Conservation (phyloP, 2,797 vertebrate genomes). For the Rhyacichthys aspro region DNA sequence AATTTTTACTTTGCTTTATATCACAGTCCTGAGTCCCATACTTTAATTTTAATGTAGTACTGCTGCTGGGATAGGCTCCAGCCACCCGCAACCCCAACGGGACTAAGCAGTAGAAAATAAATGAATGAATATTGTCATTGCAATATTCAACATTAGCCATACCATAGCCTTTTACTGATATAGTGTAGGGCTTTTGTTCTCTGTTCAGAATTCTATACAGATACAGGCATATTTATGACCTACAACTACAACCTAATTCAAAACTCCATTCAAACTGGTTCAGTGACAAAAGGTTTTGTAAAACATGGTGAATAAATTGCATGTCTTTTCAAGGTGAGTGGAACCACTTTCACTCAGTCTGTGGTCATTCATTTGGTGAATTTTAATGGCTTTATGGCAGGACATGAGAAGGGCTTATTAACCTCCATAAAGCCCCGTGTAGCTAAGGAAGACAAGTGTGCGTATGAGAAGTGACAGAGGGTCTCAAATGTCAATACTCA, state of each 20-base stretch:
- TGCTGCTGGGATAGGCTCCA: no score
- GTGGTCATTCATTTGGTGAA: conserved; percentile 20
- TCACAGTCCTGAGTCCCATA: no score
- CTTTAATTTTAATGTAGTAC: no score
- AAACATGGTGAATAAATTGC: conserved; percentile 17
- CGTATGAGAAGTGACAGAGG: conserved; percentile 38
- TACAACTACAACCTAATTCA: neutral
- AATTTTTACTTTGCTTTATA: no score
- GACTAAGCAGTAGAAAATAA: no score
- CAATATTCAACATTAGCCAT: no score
- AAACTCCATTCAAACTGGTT: no score
- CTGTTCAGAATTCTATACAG: no score
- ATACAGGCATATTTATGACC: neutral
- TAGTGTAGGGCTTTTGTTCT: no score
- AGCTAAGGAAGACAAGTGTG: conserved; percentile 9
- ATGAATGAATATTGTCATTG: no score
- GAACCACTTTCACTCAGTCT: conserved; percentile 27
- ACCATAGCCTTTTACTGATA: no score
- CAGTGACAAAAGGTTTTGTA: neutral
- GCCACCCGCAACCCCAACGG: no score
- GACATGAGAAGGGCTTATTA: conserved; percentile 35
- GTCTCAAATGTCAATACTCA: conserved; percentile 27
- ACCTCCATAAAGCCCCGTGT: conserved; percentile 14
- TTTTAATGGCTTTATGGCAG: conserved; percentile 12
- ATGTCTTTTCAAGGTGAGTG: conserved; percentile 8